These are phyloP conservation scores for Nansenia antarctica DNA, from an alignment of 2,113 vertebrate genomes.

Conservation along the genomic window DNA sequence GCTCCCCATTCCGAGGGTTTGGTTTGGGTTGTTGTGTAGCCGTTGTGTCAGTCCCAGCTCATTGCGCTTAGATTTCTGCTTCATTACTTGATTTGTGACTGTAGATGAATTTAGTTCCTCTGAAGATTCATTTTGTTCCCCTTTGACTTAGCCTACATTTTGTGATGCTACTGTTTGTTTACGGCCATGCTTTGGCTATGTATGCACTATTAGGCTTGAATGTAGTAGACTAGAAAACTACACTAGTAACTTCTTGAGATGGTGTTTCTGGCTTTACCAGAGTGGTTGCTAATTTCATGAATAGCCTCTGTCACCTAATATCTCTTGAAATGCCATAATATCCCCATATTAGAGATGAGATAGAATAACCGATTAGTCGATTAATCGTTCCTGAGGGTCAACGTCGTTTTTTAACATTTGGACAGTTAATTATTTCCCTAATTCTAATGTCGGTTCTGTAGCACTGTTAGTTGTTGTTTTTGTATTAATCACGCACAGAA, in stretches of 20 bases:
- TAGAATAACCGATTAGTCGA: no score
- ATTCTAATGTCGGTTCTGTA: no score
- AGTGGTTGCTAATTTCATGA: not conserved
- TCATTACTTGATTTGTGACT: constrained; percentile 12
- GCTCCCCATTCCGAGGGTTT: constrained; percentile 22
- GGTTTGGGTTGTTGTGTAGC: constrained; percentile 15
- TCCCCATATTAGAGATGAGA: not conserved
- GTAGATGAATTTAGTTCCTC: not conserved
- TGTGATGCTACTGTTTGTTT: not conserved
- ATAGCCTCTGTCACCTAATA: not conserved
- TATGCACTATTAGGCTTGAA: not conserved
- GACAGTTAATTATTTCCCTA: no score
- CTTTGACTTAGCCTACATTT: not conserved
- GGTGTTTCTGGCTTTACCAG: no score
- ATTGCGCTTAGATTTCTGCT: constrained; percentile 34
- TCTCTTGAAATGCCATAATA: not conserved
- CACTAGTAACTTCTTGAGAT: no score
- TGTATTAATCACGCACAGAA: no score
- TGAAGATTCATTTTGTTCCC: not conserved
- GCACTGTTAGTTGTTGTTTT: no score
- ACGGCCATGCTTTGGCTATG: not conserved
- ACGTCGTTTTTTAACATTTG: no score
- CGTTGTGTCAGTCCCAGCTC: not conserved
- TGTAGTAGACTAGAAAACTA: not conserved
- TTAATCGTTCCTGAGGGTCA: no score